Conservation (phyloP, 2,888 invertebrate genomes). For the Drosophila yooni region DNA sequence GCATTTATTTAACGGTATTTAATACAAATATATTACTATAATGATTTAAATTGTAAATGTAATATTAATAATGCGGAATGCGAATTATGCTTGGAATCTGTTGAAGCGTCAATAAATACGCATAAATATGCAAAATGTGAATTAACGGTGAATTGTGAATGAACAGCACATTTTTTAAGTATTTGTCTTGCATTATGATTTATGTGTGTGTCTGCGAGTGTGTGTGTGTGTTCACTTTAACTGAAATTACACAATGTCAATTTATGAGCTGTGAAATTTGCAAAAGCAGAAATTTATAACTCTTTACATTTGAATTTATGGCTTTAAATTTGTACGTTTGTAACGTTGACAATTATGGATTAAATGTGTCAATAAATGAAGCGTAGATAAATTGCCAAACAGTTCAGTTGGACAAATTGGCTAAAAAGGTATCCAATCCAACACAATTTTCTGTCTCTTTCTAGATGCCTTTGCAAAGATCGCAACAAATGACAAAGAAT, state of each 20-base stretch:
- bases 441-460: background rate
- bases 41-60: constrained; percentile 36
- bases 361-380: constrained; percentile 74
- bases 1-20: constrained; percentile 22
- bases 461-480: background rate
- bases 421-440: constrained; percentile 32
- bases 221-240: background rate
- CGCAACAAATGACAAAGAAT: constrained; percentile 33
- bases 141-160: constrained; percentile 63
- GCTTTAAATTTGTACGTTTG: constrained; percentile 65
- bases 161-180: constrained; percentile 57
- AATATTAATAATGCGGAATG: constrained; percentile 19
- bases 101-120: constrained; percentile 44
- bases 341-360: constrained; percentile 78
- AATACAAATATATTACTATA: constrained; percentile 27
- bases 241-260: constrained; percentile 35
- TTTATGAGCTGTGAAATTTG: constrained; percentile 24
- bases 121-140: constrained; percentile 67
- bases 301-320: constrained; percentile 74
- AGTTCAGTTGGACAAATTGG: constrained; percentile 32
- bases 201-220: constrained; percentile 18
- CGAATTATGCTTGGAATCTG: constrained; percentile 1
- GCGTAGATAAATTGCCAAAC: constrained; percentile 65
- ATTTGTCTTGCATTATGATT: constrained; percentile 66
- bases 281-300: constrained; percentile 46